Evolutionary conservation across 2,888 invertebrate genomes (phyloP), one percentile per base, ranked within the genome.

Genomic region (Machimus atricapillus): DNA sequence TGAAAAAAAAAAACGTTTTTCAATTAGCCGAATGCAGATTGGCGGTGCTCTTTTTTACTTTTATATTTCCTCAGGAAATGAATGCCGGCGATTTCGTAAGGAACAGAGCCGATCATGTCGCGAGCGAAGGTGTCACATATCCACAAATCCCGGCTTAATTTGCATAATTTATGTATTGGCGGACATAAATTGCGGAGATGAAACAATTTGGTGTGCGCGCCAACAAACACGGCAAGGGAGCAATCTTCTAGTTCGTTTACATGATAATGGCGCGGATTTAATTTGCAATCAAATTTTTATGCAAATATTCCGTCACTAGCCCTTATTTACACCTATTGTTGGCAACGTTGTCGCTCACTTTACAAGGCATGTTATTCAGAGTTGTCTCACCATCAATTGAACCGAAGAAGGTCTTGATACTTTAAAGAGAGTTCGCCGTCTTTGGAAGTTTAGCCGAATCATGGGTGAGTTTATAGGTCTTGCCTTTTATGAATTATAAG

Each of bases 271-370:
- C 78, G 40, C 37, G 43, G 78, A 78, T 78, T 78, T 43, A 78
- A 78, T 78, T 78, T 78, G 78, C 43, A 78, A 78, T 78, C 78
- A 78, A 78, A 78, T n/a, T 78, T 78, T 40, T 78, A 78, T 78
- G 78, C 78, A 78, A 78, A 78, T 78, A 23, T n/a, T 23, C 3
- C 23, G 46, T 8, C 78, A 19, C 78, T 19, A n/a, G 78, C 78
- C 78, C 78, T 78, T 78, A 19, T 78, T 78, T 78, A 43, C 78
- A 78, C 40, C 78, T 78, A 78, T 78, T 46, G 78, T 78, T 43
- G 78, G 78, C 23, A 37, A 8, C n/a, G 77, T n/a, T 40, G 77
- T 34, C 34, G 34, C 43, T 6, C 19, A 76, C 76, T 37, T 76
- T 37, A n/a, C 78, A 78, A 78, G 23, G 19, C 23, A 14, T 40